A percentile compares a stretch with the other conserved stretches of the same genome.
phyloP scores from a whole-genome alignment of 2,888 invertebrate genomes.

The Dugesia japonica region DNA sequence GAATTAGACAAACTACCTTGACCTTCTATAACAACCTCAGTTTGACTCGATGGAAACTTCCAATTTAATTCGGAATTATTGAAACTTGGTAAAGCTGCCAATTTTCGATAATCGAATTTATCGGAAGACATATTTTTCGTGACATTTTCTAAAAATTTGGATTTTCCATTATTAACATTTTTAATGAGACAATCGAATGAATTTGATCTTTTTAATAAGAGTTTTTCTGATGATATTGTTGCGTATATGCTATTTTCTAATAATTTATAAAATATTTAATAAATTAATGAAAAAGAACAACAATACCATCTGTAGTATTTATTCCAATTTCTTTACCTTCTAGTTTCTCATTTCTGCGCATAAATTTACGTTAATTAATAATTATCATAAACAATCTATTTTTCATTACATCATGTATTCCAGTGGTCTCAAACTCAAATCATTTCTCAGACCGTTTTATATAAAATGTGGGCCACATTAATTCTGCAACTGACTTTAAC shows the following conservation, averaged over 20 bases:
- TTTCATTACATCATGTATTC: no score
- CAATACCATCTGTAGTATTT: no score
- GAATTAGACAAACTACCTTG: not conserved
- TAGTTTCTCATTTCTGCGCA: no score
- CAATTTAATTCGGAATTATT: not conserved
- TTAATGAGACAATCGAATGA: not conserved
- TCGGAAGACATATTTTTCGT: not conserved
- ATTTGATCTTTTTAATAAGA: not conserved
- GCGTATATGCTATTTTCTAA: not conserved
- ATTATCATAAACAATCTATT: no score
- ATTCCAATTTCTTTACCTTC: no score
- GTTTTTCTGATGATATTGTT: not conserved
- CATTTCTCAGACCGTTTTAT: no score
- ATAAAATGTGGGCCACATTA: no score
- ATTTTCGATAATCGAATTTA: not conserved
- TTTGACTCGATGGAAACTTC: not conserved
- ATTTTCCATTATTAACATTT: not conserved
- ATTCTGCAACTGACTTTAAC: no score
- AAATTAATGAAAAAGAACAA: no score
- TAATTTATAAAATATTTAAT: no score
- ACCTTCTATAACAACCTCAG: not conserved
- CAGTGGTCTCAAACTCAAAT: no score
- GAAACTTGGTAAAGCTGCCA: not conserved
- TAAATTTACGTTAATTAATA: no score
- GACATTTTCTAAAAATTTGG: not conserved